Evolutionary conservation across 2,888 invertebrate species (phyloP), one percentile per base, ranked within the genome.

Genomic region (Agonum fuliginosum): DNA sequence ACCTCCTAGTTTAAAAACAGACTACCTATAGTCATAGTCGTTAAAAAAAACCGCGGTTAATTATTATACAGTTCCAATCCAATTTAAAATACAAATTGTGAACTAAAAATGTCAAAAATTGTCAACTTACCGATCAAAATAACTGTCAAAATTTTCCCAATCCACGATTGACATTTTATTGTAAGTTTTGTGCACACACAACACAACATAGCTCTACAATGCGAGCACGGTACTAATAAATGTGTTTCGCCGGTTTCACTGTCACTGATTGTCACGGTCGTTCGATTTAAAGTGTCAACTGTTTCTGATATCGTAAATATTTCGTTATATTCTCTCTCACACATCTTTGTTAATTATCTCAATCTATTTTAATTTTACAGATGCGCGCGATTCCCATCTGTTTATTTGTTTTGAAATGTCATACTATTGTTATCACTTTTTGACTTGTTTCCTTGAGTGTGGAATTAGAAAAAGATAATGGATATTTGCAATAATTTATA

Each of bases 191-290:
- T 51, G 22, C 75, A 75, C 51, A 14, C 34, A 17, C 30, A 51
- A 75, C 67, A 75, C 22, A 19, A 67, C 67, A 75, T 75, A 34
- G 67, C 30, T 14, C 48, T n/a, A 30, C 48, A 75, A 67, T 75
- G 75, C 22, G 48, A 30, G 20, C 67, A 67, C 46, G 41, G 62
- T 19, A 37, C 67, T 67, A 48, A 75, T 75, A 75, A 75, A 67
- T 75, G 34, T 58, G 58, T 20, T 51, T 27, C 20, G 24, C 20
- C n/a, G 67, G 48, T 75, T 75, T 75, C 75, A 67, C 48, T 67
- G 48, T 48, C 67, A 58, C 24, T 62, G n/a, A 46, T 30, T 24
- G 62, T 43, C 27, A 27, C 62, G 41, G 74, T 24, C 27, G 41
- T 12, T 30, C 24, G n/a, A 65, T 62, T 24, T 17, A 41, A 51